phyloP scores from a whole-genome alignment of 2,113 vertebrate species.

The Fregetta grallaria region DNA sequence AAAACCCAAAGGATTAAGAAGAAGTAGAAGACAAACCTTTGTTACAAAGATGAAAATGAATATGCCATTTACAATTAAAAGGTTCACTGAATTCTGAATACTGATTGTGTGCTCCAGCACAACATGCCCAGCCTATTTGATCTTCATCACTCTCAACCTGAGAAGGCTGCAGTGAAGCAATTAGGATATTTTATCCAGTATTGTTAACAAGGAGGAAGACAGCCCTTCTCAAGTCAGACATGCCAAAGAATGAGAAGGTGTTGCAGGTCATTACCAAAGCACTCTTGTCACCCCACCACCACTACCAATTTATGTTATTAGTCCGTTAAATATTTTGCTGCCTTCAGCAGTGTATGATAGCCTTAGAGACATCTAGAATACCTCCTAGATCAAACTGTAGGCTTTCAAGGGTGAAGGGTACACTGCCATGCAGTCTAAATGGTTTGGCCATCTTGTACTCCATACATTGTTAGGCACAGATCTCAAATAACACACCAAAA shows the following conservation, averaged over 20 bases:
- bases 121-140: neutral
- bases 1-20: neutral
- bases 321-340: neutral
- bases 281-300: neutral
- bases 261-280: neutral
- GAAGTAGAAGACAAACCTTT: constrained; percentile 30
- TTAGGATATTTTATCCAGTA: neutral
- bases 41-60: constrained; percentile 30
- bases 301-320: neutral
- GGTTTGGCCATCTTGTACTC: neutral
- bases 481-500: neutral
- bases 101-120: neutral
- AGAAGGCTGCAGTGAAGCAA: neutral
- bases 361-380: neutral
- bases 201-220: neutral
- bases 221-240: neutral
- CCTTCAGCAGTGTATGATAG: neutral
- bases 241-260: neutral
- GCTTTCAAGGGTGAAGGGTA: neutral
- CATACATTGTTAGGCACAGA: neutral
- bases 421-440: neutral
- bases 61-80: constrained; percentile 31
- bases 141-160: neutral
- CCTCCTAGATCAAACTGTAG: neutral
- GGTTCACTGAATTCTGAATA: constrained; percentile 1